Evolutionary conservation across 1,140 invertebrate genomes (phyloP), one percentile per base, ranked within the genome.

Genomic region (Drosophila funebris): DNA sequence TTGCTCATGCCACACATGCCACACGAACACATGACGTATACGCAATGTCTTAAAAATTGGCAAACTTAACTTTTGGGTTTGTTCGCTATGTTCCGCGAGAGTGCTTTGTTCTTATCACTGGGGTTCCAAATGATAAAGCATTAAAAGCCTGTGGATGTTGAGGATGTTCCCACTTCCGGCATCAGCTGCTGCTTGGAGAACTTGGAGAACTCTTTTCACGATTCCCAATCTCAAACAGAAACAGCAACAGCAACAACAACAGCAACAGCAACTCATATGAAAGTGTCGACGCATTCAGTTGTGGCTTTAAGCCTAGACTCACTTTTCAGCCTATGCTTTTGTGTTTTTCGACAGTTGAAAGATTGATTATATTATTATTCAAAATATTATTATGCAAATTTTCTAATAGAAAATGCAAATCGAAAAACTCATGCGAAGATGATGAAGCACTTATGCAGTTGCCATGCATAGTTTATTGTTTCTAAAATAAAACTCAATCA

Each of bases 1-100:
- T 31, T 13, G 4, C 14, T n/a, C 29, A 13, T 9, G n/a, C 44
- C 22, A 20, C 20, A 22, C 11, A 31, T 20, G 9, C 36, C 56
- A 22, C 11, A 20, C 39, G 4, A 27, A 18, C 46, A 61, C 63
- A 56, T 41, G 48, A 14, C 71, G 70, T 73, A 73, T 73, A 68
- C 63, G 63, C 57, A 62, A 73, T 68, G 64, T 69, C 36, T 56
- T 37, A 46, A 61, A 56, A 68, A 68, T 58, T 68, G 43, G 13
- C 53, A 57, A 72, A 72, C 69, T 52, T 64, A 61, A 60, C 64
- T 73, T 73, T 66, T 67, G 14, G 9, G 43, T 54, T 60, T 16
- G 16, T n/a, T 14, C 18, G 31, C 46, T 33, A 27, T 66, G 48
- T 56, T 54, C 2, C n/a, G 16, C 43, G 13, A 60, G 48, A 52